phyloP scores from a whole-genome alignment of 2,797 vertebrate species.

The Aldrovandia affinis region DNA sequence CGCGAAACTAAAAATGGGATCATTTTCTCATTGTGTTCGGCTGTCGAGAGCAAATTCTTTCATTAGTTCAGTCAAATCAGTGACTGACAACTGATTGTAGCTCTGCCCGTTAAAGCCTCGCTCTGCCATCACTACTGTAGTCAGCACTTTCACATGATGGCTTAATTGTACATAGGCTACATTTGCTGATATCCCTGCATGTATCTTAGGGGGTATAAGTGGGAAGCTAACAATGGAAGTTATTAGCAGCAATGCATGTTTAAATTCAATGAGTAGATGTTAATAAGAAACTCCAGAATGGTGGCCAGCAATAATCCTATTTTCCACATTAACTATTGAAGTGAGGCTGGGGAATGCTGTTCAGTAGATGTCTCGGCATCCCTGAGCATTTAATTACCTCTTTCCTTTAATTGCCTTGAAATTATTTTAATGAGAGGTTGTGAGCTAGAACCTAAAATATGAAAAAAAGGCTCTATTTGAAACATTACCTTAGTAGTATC shows the following conservation, averaged over 20 bases:
- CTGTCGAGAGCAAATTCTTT: neutral
- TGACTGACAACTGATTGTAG: neutral
- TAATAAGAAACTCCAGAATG: slow-evolving; percentile 28
- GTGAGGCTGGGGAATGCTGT: slow-evolving; percentile 35
- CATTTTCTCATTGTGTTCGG: neutral
- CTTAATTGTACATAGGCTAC: neutral
- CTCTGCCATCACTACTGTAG: neutral
- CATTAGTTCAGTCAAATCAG: no score
- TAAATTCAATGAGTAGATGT: slow-evolving; percentile 34
- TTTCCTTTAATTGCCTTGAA: slow-evolving; percentile 48
- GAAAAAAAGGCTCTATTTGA: slow-evolving; percentile 34
- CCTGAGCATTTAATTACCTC: slow-evolving; percentile 37
- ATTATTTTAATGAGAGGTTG: slow-evolving; percentile 44
- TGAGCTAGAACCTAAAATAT: slow-evolving; percentile 42
- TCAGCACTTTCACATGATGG: neutral
- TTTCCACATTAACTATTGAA: slow-evolving; percentile 42
- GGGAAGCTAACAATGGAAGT: slow-evolving; percentile 33
- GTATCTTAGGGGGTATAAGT: slow-evolving; percentile 2
- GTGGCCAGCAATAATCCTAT: slow-evolving; percentile 44
- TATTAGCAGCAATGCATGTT: slow-evolving; percentile 39
- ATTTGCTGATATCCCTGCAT: neutral
- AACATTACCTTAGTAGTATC: slow-evolving; percentile 15
- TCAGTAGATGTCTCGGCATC: slow-evolving; percentile 30
- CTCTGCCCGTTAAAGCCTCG: neutral
- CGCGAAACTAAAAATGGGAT: neutral